phyloP scores from a whole-genome alignment of 2,888 invertebrate genomes.

The Drosophila trichaetosa region DNA sequence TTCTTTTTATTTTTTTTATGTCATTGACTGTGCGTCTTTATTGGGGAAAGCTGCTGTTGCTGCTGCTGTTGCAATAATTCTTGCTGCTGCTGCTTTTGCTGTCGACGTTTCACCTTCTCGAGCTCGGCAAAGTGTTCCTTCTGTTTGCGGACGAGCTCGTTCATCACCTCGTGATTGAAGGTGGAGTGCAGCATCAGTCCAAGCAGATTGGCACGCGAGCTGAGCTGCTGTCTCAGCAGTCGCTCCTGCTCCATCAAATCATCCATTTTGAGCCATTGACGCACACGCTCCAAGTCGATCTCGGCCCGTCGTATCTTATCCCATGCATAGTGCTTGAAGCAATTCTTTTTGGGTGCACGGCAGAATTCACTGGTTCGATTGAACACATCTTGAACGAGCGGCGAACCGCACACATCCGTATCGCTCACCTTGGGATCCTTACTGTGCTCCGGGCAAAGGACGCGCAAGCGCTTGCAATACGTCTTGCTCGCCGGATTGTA shows the following conservation, averaged over 20 bases:
- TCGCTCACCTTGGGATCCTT: constrained; percentile 96
- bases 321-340: constrained; percentile 97
- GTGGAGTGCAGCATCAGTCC: constrained; percentile 98
- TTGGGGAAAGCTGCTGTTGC: background rate
- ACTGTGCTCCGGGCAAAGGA: constrained; percentile 98
- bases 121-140: constrained; percentile 78
- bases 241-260: constrained; percentile 97
- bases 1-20: constrained; percentile 1
- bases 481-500: constrained; percentile 95
- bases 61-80: constrained; percentile 7
- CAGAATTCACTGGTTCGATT: constrained; percentile 95
- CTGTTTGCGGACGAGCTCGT: constrained; percentile 86
- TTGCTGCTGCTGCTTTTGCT: constrained; percentile 12
- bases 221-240: constrained; percentile 90
- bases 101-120: constrained; percentile 66
- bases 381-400: constrained; percentile 93
- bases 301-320: constrained; percentile 97
- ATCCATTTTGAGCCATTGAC: constrained; percentile 97
- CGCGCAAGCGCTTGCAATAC: constrained; percentile 97
- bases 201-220: constrained; percentile 94
- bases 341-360: constrained; percentile 93
- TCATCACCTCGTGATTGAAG: constrained; percentile 96
- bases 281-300: constrained; percentile 96
- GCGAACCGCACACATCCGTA: constrained; percentile 96
- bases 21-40: constrained; percentile 15